These are phyloP conservation scores for Standfussiana lucernea DNA, from an alignment of 2,888 invertebrate genomes.

Conservation along the genomic window DNA sequence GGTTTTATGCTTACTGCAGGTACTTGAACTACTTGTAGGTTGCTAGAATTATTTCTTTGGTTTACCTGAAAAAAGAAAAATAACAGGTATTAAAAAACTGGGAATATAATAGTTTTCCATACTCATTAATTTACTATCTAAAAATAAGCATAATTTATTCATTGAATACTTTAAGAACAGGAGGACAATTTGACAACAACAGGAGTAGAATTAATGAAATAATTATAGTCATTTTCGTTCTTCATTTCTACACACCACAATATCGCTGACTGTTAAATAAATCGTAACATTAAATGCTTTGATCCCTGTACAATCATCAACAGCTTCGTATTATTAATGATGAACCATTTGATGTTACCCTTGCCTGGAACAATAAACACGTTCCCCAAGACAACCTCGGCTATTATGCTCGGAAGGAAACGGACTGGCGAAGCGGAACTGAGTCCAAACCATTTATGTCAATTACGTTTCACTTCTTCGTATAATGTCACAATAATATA, in stretches of 20 bases:
- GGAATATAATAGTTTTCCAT: background rate
- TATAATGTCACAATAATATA: background rate
- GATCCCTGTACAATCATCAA: constrained; percentile 13
- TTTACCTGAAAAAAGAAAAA: constrained; percentile 37
- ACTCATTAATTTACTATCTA: background rate
- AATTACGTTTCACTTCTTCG: background rate
- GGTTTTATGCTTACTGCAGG: constrained; percentile 1
- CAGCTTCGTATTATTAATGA: background rate
- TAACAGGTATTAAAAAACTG: background rate
- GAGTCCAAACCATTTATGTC: background rate
- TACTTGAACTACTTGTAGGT: constrained; percentile 4
- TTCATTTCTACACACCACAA: background rate
- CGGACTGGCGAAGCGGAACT: background rate
- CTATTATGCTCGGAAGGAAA: background rate
- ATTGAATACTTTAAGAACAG: too few species aligned
- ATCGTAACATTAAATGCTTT: constrained; percentile 8
- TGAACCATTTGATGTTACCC: background rate
- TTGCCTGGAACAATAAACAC: background rate
- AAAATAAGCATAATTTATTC: too few species aligned
- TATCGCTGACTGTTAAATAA: background rate
- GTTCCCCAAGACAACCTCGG: background rate
- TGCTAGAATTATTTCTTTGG: background rate
- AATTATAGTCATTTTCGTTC: background rate
- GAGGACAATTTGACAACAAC: too few species aligned
- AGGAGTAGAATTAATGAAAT: too few species aligned